Evolutionary conservation across 2,113 vertebrate species (phyloP).

Genomic region (Sclerurus mexicanus): DNA sequence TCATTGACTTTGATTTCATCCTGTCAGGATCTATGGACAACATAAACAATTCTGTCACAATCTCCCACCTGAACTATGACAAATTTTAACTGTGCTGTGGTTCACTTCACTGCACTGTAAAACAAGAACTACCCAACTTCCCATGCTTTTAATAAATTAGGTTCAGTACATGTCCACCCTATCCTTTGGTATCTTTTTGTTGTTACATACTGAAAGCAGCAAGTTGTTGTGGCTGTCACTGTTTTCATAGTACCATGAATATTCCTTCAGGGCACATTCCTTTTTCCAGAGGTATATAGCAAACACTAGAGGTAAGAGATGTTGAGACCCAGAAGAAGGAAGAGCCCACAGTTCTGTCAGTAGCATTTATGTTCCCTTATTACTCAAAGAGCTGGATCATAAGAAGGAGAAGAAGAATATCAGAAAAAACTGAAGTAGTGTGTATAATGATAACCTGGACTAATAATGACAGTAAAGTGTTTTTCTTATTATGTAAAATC

Average conservation of each 20-base stretch:
- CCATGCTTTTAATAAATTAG: neutral
- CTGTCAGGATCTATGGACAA: neutral
- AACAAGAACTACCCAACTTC: neutral
- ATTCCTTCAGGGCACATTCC: neutral
- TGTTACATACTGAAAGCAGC: neutral
- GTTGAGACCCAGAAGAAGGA: neutral
- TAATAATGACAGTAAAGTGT: neutral
- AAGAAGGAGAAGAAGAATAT: neutral
- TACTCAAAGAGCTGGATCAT: neutral
- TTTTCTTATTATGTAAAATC: neutral
- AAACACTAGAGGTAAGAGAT: neutral
- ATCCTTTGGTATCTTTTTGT: neutral
- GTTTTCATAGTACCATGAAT: neutral
- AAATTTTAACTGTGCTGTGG: neutral
- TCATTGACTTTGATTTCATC: neutral
- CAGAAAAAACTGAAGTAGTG: neutral
- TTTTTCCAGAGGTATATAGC: neutral
- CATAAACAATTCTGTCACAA: neutral
- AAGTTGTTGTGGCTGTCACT: neutral
- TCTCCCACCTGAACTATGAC: neutral
- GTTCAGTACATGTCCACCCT: rapidly evolving
- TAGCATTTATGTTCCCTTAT: neutral
- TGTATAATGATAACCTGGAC: neutral
- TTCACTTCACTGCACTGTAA: neutral
- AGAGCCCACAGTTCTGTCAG: neutral